Percentiles rank a stretch among this genome's conserved stretches.
phyloP scores from a whole-genome alignment of 2,888 invertebrate species.

The Ectobius pallidus region DNA sequence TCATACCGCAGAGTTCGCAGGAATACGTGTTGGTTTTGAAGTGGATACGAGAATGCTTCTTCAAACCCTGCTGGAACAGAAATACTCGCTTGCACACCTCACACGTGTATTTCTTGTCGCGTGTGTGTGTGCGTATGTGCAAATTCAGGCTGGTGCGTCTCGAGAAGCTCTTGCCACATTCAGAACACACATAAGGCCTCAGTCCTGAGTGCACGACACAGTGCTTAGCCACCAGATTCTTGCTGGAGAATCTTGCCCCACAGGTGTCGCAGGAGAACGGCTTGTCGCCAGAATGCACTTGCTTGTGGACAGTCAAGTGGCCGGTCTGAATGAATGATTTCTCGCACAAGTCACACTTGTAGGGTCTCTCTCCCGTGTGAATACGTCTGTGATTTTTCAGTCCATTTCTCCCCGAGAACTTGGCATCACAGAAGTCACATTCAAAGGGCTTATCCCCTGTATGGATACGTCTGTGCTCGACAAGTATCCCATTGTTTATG shows the following conservation, averaged over 20 bases:
- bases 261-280: background rate
- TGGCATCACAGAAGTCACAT: conserved; percentile 51
- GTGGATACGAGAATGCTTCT: no score
- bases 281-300: background rate
- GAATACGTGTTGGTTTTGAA: no score
- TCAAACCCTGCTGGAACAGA: no score
- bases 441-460: conserved; percentile 54
- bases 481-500: conserved; percentile 46
- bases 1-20: no score
- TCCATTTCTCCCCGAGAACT: background rate
- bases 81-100: no score
- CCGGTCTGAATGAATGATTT: background rate
- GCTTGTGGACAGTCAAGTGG: background rate
- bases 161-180: no score
- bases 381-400: background rate
- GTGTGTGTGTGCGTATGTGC: no score
- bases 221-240: no score
- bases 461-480: conserved; percentile 55
- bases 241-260: background rate
- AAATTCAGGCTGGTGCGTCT: no score
- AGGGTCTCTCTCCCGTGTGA: background rate
- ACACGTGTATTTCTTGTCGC: no score
- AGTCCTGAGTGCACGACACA: no score
- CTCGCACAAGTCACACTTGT: background rate
- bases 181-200: no score